Conservation (phyloP, 2,797 vertebrate species). For the Bufotes viridis region DNA sequence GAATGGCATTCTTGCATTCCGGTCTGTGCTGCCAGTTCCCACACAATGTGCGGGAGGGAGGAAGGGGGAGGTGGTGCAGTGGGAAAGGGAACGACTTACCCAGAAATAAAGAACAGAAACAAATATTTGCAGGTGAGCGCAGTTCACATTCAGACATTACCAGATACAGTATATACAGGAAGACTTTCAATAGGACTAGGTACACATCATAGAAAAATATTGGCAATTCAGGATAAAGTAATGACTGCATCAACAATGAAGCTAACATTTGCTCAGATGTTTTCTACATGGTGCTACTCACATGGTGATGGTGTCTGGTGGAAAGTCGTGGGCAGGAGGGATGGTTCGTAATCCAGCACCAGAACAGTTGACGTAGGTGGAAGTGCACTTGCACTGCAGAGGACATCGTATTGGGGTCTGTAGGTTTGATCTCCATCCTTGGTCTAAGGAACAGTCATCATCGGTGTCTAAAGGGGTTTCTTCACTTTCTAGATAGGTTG, state of each 20-base stretch:
- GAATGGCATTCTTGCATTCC: slow-evolving; percentile 25
- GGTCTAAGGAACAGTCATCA: neutral
- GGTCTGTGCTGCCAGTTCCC: slow-evolving; percentile 22
- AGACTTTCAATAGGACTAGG: no score
- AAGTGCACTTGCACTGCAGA: slow-evolving; percentile 39
- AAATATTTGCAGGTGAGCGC: neutral
- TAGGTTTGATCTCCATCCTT: neutral
- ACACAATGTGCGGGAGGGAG: slow-evolving; percentile 20
- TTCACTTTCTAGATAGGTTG: neutral
- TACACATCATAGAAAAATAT: no score
- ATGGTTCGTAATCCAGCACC: slow-evolving; percentile 41
- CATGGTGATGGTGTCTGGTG: slow-evolving; percentile 34
- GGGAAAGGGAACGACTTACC: neutral
- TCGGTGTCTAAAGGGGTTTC: neutral
- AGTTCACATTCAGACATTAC: neutral
- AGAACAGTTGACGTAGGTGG: slow-evolving; percentile 43
- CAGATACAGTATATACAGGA: neutral
- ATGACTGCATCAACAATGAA: no score
- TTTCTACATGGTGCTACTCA: slow-evolving; percentile 40
- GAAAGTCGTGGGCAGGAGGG: slow-evolving; percentile 19
- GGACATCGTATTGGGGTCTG: slow-evolving; percentile 22
- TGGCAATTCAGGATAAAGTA: no score
- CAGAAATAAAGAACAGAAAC: neutral
- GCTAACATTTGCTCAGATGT: no score
- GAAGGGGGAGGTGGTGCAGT: neutral